Base-by-base conservation (phyloP, 2,113 vertebrate genomes). In the Pteruthius melanotis region DNA sequence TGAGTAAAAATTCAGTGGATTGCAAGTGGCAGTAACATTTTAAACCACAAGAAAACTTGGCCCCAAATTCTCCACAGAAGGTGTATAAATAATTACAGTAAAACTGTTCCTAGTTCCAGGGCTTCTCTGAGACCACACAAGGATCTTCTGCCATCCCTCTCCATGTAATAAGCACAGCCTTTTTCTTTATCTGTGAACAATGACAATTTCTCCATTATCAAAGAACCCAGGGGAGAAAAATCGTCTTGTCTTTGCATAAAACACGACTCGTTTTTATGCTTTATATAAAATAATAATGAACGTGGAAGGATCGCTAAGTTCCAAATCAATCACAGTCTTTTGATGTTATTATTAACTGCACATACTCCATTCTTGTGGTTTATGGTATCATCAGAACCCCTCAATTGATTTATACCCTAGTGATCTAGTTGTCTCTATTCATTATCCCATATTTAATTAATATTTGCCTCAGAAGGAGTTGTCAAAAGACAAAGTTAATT, bases 401-500 rank as follows among this genome's bases (percentile, higher is more conserved):
- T 97, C 95, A 94, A 95, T 87, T 96, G 97, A 98, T 97, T 98
- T 97, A 97, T 96, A 83, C 84, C 77, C 87, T 95, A 57, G 93
- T 97, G 94, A 96, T 95, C 95, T 96, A 97, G 92, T 87, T 94
- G 96, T 95, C 95, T 93, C 93, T 90, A 96, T 97, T 97, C 90
- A 97, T 98, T 97, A 96, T 93, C 95, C 91, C 75, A 87, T 88
- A 96, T 96, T 97, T 97, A 98, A 97, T 94, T 97, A 98, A 97
- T 95, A 93, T 81, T 92, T 94, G 74, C 82, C 92, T 97, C 95
- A 95, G 95, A 92, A 95, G 93, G 81, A 93, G 92, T 96, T 98
- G 96, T 96, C 97, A 97, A 98, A 97, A 97, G 95, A 96, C 94
- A 95, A 95, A 89, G 91, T 93, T 97, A 96, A 97, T 97, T 97